phyloP scores from a whole-genome alignment of 2,797 vertebrate genomes.

The Scolopax rusticola region DNA sequence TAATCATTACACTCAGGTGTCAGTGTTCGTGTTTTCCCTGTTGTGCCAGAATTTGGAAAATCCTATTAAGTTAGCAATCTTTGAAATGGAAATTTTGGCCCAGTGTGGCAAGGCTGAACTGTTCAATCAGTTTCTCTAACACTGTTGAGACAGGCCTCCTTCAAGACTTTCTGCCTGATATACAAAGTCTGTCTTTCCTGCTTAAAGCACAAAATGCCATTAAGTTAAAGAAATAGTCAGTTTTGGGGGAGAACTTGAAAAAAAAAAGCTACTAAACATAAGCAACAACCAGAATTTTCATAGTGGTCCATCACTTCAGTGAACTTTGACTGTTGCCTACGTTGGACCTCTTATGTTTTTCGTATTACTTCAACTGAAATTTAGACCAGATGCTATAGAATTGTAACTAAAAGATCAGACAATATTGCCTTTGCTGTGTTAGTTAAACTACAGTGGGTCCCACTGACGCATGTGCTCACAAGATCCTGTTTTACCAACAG shows the following conservation, averaged over 20 bases:
- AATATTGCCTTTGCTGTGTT: neutral
- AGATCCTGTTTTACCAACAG: neutral
- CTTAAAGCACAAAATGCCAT: neutral
- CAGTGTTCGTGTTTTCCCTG: neutral
- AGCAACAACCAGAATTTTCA: neutral
- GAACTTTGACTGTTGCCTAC: neutral
- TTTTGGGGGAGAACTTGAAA: neutral
- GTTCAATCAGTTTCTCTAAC: neutral
- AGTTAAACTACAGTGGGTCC: neutral
- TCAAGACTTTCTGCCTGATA: neutral
- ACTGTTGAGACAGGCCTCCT: neutral
- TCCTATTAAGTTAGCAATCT: neutral
- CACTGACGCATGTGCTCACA: neutral
- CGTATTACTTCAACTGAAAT: neutral
- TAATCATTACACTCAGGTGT: neutral
- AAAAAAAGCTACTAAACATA: neutral
- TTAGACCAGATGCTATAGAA: neutral
- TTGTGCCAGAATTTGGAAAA: neutral
- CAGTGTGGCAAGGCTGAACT: neutral
- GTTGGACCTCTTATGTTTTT: neutral
- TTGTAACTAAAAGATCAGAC: neutral
- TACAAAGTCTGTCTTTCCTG: neutral
- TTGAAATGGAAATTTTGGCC: neutral
- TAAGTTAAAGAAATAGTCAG: neutral
- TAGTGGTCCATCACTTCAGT: neutral